Evolutionary conservation across 2,113 vertebrate species (phyloP).

Genomic region (Ciconia boyciana): DNA sequence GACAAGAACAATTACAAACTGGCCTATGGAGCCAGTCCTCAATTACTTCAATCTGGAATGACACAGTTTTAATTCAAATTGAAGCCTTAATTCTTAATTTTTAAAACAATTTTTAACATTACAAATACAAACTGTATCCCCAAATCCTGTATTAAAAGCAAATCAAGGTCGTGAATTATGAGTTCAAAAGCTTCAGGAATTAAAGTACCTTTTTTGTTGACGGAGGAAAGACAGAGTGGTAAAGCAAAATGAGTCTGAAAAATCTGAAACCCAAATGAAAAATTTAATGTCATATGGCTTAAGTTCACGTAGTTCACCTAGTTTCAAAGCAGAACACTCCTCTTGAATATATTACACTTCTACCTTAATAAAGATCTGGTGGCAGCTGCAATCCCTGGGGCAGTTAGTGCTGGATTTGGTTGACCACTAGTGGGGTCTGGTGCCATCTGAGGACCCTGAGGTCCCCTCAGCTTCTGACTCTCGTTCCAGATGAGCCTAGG

Average conservation of each 20-base stretch:
- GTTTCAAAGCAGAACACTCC: background rate
- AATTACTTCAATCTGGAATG: background rate
- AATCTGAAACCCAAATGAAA: background rate
- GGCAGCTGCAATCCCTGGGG: background rate
- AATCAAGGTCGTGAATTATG: background rate
- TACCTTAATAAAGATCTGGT: background rate
- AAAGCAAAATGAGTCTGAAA: background rate
- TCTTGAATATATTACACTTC: background rate
- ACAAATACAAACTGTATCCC: background rate
- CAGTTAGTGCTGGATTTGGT: background rate
- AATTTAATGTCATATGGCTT: background rate
- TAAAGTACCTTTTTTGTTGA: background rate
- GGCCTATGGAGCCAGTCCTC: background rate
- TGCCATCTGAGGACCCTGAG: background rate
- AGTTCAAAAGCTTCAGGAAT: background rate
- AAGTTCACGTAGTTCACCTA: background rate
- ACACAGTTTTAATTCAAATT: background rate
- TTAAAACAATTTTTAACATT: background rate
- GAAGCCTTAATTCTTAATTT: background rate
- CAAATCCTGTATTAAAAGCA: background rate
- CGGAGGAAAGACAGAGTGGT: background rate
- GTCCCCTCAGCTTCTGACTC: background rate
- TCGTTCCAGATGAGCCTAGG: fast-evolving
- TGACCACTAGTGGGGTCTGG: background rate
- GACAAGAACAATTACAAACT: background rate